Evolutionary conservation across 2,113 vertebrate species (phyloP), one percentile per base, ranked within the genome.

Genomic region (Ifrita kowaldi): DNA sequence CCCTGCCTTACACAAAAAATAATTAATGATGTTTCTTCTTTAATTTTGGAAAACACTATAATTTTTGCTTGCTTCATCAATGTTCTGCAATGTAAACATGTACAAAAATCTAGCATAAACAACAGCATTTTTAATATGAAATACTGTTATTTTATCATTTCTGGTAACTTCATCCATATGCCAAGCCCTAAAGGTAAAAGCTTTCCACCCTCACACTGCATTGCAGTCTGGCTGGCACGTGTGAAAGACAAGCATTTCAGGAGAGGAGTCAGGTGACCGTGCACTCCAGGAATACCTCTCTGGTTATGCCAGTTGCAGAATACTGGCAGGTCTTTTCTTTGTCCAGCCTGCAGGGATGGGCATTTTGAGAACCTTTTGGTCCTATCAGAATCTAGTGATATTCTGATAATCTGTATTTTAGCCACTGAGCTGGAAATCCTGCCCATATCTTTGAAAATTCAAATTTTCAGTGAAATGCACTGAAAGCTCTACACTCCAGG

Each of bases 221-320:
- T 24, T 44, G 26, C 23, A 50, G 12, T 17, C n/a, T 74, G 46
- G 10, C 18, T 84, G 33, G 33, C 27, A 74, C 0, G 0, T 19
- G 11, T 47, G 32, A 90, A 87, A 74, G 11, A 7, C 27, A 68
- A 27, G 10, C 1, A 3, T 55, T 93, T 87, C 50, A 60, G 27
- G 7, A 70, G 11, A 56, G 28, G 24, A 77, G 20, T 42, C 37
- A 47, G 32, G 20, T 44, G n/a, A 75, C 10, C 0, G 0, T 47
- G 11, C 21, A 39, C 14, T 60, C 26, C 55, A 65, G 32, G 46
- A 82, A 74, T 6, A 30, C 13, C 6, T 81, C 20, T 75, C 37
- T 18, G 28, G 5, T 27, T 50, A 7, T 2, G 42, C 9, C 20
- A 64, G 2, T 10, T 56, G 30, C 33, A 93, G 11, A 39, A 19